Evolutionary conservation across 2,113 vertebrate genomes (phyloP).

Genomic region (Semicossyphus pulcher): DNA sequence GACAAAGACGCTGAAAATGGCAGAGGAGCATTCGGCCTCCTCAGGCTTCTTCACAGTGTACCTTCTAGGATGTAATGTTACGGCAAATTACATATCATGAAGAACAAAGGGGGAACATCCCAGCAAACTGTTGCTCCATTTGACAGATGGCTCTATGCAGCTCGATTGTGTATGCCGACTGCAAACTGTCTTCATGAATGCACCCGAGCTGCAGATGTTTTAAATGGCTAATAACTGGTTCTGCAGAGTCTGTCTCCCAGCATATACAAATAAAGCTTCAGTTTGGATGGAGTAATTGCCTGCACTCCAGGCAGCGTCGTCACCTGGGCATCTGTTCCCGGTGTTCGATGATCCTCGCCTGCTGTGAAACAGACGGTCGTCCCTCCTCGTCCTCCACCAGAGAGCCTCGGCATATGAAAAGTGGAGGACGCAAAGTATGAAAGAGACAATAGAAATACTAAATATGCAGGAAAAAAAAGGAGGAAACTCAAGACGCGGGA

Average conservation of each 20-base stretch:
- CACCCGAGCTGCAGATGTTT: constrained; percentile 51
- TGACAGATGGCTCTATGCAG: constrained; percentile 56
- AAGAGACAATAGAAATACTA: neutral
- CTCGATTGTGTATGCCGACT: neutral
- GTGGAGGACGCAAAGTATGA: neutral
- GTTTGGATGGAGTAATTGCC: constrained; percentile 45
- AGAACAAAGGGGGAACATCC: constrained; percentile 30
- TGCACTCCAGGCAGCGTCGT: constrained; percentile 37
- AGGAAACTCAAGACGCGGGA: neutral
- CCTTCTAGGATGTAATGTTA: constrained; percentile 4
- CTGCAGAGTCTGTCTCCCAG: constrained; percentile 13
- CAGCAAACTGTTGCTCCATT: constrained; percentile 53
- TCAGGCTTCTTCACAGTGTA: neutral
- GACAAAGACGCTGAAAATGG: constrained; percentile 2
- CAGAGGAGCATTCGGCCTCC: neutral
- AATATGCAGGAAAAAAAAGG: neutral
- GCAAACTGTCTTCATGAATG: constrained; percentile 39
- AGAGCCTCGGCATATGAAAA: constrained; percentile 2
- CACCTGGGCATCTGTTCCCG: constrained; percentile 63
- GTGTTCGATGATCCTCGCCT: constrained; percentile 24
- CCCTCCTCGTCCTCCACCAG: neutral
- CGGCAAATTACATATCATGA: constrained; percentile 6
- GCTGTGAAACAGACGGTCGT: constrained; percentile 49
- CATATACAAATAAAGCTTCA: constrained; percentile 24
- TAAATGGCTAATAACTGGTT: constrained; percentile 57